A percentile compares a stretch with the other conserved stretches of the same genome.
These are phyloP conservation scores for Ladona fulva DNA, from an alignment of 1,140 invertebrate genomes.

Conservation along the genomic window DNA sequence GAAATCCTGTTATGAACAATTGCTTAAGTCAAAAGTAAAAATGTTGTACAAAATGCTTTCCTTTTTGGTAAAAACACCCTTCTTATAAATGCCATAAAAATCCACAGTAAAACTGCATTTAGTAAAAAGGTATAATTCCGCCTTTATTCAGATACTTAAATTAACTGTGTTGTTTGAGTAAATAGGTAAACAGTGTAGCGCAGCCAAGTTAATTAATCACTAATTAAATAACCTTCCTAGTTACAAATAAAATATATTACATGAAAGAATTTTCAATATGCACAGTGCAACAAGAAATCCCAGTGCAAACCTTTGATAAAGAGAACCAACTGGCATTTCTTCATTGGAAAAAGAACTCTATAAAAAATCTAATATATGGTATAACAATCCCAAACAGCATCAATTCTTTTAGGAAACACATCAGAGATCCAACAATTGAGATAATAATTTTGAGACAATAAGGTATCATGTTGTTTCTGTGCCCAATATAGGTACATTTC, in stretches of 20 bases:
- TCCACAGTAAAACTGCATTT: not conserved
- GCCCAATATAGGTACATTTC: not conserved
- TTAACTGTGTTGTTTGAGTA: not conserved
- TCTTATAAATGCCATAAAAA: slow-evolving; percentile 3
- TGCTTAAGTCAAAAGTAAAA: not conserved
- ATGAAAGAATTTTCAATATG: not conserved
- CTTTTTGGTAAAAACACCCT: not conserved
- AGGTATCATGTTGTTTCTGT: not conserved
- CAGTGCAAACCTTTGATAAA: not conserved
- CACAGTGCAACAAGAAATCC: not conserved
- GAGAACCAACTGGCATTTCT: not conserved
- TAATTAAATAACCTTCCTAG: not conserved
- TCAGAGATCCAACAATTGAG: not conserved
- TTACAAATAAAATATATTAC: not conserved
- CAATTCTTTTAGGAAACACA: not conserved
- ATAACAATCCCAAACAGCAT: not conserved
- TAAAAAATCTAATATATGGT: not conserved
- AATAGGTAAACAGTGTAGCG: not conserved
- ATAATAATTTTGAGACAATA: not conserved
- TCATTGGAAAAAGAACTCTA: not conserved
- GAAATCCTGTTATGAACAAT: not conserved
- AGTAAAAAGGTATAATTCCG: not conserved
- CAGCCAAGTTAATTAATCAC: not conserved
- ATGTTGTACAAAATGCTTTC: not conserved
- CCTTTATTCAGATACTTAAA: not conserved